Evolutionary conservation across 2,797 vertebrate genomes (phyloP).

Genomic region (Lycodopsis pacificus): DNA sequence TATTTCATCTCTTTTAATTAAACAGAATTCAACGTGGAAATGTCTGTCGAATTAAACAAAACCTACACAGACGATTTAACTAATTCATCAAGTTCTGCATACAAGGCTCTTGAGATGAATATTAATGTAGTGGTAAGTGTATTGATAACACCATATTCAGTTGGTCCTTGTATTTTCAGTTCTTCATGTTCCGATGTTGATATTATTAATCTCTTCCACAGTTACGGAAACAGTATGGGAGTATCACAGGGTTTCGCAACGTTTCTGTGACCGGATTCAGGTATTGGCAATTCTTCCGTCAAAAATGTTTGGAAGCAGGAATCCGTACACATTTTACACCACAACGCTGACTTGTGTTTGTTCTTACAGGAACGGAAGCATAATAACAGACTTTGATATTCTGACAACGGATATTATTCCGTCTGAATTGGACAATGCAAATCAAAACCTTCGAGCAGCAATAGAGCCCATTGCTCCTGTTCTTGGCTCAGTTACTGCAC

Average conservation of each 20-base stretch:
- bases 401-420: slow-evolving; percentile 35
- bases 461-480: slow-evolving; percentile 45
- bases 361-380: slow-evolving; percentile 84
- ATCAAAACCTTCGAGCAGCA: slow-evolving; percentile 42
- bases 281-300: slow-evolving; percentile 35
- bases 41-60: slow-evolving; percentile 56
- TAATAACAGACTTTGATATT: slow-evolving; percentile 77
- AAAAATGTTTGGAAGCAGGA: neutral
- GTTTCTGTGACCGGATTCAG: slow-evolving; percentile 58
- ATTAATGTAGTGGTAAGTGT: slow-evolving; percentile 63
- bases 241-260: slow-evolving; percentile 25
- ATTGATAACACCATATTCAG: neutral
- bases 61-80: slow-evolving; percentile 24
- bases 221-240: slow-evolving; percentile 16
- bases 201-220: slow-evolving; percentile 31
- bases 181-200: neutral
- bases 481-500: neutral
- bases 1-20: neutral
- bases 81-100: slow-evolving; percentile 1
- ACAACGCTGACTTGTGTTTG: neutral
- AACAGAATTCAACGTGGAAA: slow-evolving; percentile 48
- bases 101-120: neutral
- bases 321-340: neutral
- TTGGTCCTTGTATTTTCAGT: neutral
- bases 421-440: slow-evolving; percentile 62